phyloP scores from a whole-genome alignment of 2,888 invertebrate genomes.

The Oegoconia quadripuncta region DNA sequence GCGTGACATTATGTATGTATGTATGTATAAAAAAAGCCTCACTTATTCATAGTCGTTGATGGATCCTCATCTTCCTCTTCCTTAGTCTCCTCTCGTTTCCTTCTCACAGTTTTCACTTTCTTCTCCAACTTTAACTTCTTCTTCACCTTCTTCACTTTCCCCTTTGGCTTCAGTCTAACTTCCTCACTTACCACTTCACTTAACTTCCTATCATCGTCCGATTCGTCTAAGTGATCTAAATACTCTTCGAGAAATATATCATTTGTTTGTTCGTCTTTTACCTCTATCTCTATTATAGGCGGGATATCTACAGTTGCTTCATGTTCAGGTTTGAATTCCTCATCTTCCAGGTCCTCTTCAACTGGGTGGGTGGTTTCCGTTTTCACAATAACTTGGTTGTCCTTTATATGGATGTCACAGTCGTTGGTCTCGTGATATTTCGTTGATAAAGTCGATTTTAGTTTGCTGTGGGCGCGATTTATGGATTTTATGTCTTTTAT shows the following conservation, averaged over 20 bases:
- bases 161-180: background rate
- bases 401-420: slow-evolving; percentile 32
- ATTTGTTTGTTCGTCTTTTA: slow-evolving; percentile 42
- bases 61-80: slow-evolving; percentile 33
- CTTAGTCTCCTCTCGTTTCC: slow-evolving; percentile 21
- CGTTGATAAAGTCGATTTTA: slow-evolving; percentile 35
- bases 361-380: slow-evolving; percentile 7
- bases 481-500: slow-evolving; percentile 47
- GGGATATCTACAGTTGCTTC: slow-evolving; percentile 7
- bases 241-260: slow-evolving; percentile 50
- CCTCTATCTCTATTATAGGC: slow-evolving; percentile 29
- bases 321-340: slow-evolving; percentile 11
- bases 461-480: slow-evolving; percentile 30
- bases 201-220: slow-evolving; percentile 14
- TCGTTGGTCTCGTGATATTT: slow-evolving; percentile 38
- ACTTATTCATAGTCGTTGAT: slow-evolving; percentile 47
- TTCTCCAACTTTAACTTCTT: slow-evolving; percentile 21
- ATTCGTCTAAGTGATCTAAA: slow-evolving; percentile 37
- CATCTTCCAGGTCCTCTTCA: slow-evolving; percentile 4
- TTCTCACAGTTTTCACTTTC: slow-evolving; percentile 19
- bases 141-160: background rate
- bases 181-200: slow-evolving; percentile 4
- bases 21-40: too few relatives aligned
- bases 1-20: too few relatives aligned
- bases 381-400: slow-evolving; percentile 29